These are phyloP conservation scores for Premnoplex brunnescens DNA, from an alignment of 2,797 vertebrate genomes.

Conservation along the genomic window DNA sequence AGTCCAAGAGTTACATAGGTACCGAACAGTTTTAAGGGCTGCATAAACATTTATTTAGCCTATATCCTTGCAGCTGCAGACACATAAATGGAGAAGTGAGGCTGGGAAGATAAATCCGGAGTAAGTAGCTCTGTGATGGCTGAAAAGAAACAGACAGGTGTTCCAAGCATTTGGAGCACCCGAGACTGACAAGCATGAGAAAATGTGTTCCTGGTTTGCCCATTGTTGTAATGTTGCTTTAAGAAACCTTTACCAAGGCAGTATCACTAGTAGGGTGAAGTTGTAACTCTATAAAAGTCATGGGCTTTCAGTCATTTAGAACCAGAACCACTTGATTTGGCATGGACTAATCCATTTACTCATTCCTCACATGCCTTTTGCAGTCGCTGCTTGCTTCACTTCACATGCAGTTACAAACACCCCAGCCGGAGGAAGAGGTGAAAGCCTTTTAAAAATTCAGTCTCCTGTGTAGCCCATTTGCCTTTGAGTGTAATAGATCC, in stretches of 20 bases:
- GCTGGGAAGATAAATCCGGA: constrained; percentile 40
- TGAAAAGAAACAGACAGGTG: constrained; percentile 47
- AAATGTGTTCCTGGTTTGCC: not conserved
- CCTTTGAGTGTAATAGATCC: not conserved
- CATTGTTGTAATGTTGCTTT: not conserved
- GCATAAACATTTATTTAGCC: not conserved
- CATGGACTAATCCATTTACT: constrained; percentile 28
- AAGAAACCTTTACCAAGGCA: constrained; percentile 10
- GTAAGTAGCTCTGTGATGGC: not conserved
- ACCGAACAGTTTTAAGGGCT: not conserved
- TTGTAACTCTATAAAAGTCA: not conserved
- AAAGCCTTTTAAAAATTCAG: not conserved
- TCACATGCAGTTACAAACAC: not conserved
- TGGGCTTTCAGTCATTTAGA: constrained; percentile 6
- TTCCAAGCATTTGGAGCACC: not conserved
- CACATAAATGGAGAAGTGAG: not conserved
- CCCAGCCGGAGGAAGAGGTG: not conserved
- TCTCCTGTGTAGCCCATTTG: not conserved
- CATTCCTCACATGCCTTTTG: constrained; percentile 15
- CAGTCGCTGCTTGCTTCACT: not conserved
- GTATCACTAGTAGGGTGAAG: not conserved
- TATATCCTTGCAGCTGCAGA: not conserved
- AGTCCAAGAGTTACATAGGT: not conserved
- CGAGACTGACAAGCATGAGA: not conserved
- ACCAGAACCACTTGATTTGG: constrained; percentile 40